Evolutionary conservation across 2,797 vertebrate species (phyloP), one percentile per base, ranked within the genome.

Genomic region (Helostoma temminkii): DNA sequence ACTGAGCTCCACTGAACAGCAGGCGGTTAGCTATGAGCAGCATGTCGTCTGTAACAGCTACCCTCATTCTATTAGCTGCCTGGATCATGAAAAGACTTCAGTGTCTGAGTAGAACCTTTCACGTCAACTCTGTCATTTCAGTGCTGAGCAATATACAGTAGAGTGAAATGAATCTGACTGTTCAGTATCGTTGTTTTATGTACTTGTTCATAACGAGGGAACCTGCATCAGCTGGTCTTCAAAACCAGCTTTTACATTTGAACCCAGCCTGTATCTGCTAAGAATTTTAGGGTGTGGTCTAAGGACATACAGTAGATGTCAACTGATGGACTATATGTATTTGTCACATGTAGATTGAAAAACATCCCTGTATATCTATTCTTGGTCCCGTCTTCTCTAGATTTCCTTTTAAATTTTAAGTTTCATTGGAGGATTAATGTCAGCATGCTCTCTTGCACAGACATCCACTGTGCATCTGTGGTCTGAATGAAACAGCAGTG

Each of bases 401-500:
- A 53, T 39, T 26, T 76, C 15, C 18, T 69, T 74, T 74, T 16
- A 16, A 22, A 62, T 59, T 15, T 34, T 37, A 59, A 57, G 43
- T 64, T 69, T 19, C 46, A 30, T 68, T 45, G 52, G 42, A 36
- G 9, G 39, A 62, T 74, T 52, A 66, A 19, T 9, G 24, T 19
- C 5, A 48, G 60, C 54, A 30, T 15, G 39, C 42, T 57, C 47
- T 45, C 66, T 68, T 68, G 47, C 66, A 45, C 16, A 66, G 43
- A 73, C 61, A 48, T 50, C 54, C 45, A 30, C 52, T 48, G 57
- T 66, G 53, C 64, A 62, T 79, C 55, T 74, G 73, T 69, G 22
- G 41, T 61, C 39, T 74, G 50, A 85, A 74, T 67, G 63, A 66
- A 66, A 63, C 68, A 73, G 66, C 50, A 21, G 76, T 81, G 68